Evolutionary conservation across 2,888 invertebrate species (phyloP), one percentile per base, ranked within the genome.

Genomic region (Acrocyrtus sp.): DNA sequence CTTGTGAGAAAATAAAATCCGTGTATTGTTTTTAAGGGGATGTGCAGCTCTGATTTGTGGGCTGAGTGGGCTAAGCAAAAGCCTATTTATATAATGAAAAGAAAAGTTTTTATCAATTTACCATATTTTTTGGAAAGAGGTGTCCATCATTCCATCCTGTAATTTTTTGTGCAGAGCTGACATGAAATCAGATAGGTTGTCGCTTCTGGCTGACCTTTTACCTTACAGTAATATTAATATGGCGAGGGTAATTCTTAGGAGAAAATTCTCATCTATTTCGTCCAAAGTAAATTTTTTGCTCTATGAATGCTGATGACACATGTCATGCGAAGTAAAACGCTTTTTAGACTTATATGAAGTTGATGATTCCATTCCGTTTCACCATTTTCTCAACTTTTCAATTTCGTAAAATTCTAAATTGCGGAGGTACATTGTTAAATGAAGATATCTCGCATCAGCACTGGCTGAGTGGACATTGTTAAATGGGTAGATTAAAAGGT

Each of bases 161-260:
- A 39, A 10, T 12, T 8, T 21, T 29, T 26, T 48, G 3, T 24
- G 39, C 39, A 50, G 34, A 29, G 39, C 48, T 39, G 50, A 12
- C 22, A 41, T 61, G 61, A 60, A 17, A 61, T 61, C 34, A 34
- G 12, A 34, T 17, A 48, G 15, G 41, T 45, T 19, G n/a, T 51
- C 27, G 62, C 62, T 62, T 43, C 62, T 62, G 62, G 62, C 62
- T 41, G 62, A 53, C 53, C 53, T 43, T 51, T 62, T 26, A 62
- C n/a, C n/a, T n/a, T n/a, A n/a, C n/a, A n/a, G n/a, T n/a, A n/a
- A n/a, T n/a, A n/a, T n/a, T n/a, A n/a, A n/a, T n/a, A n/a, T n/a
- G n/a, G n/a, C n/a, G n/a, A n/a, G n/a, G n/a, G n/a, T n/a, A n/a
- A n/a, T n/a, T n/a, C n/a, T n/a, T n/a, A n/a, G 2, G 62, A 62